Conservation (phyloP, 2,797 vertebrate species). For the Molossus molossus region DNA sequence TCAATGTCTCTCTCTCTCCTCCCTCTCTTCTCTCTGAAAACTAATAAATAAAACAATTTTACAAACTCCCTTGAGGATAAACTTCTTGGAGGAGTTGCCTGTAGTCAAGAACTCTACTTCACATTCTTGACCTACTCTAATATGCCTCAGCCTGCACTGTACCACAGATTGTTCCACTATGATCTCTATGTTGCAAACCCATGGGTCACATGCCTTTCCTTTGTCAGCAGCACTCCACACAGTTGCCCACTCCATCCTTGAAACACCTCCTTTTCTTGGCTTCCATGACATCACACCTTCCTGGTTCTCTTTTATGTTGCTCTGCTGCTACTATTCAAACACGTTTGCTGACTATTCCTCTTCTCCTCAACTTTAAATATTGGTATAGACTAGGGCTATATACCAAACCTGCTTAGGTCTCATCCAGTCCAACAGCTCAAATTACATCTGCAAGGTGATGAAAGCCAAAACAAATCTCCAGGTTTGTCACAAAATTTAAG, state of each 20-base stretch:
- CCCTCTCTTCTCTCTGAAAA: no score
- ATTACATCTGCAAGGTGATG: background rate
- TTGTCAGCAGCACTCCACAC: background rate
- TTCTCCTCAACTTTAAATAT: background rate
- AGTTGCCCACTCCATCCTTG: background rate
- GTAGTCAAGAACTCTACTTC: background rate
- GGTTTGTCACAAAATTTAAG: background rate
- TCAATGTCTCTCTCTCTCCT: no score
- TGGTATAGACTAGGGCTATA: background rate
- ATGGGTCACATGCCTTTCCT: background rate
- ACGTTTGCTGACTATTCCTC: background rate
- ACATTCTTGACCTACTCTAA: background rate
- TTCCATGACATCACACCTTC: background rate
- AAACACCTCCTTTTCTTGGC: background rate
- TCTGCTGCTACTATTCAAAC: background rate
- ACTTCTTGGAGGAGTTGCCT: background rate
- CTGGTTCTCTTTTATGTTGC: background rate
- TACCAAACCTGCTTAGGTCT: background rate
- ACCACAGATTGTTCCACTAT: background rate
- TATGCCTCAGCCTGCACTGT: background rate
- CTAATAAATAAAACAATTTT: no score
- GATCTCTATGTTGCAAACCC: background rate
- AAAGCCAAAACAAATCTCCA: constrained; percentile 1
- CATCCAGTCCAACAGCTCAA: background rate
- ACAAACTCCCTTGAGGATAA: background rate